Conservation (phyloP, 2,113 vertebrate species). For the Microcebus ravelobensis region DNA sequence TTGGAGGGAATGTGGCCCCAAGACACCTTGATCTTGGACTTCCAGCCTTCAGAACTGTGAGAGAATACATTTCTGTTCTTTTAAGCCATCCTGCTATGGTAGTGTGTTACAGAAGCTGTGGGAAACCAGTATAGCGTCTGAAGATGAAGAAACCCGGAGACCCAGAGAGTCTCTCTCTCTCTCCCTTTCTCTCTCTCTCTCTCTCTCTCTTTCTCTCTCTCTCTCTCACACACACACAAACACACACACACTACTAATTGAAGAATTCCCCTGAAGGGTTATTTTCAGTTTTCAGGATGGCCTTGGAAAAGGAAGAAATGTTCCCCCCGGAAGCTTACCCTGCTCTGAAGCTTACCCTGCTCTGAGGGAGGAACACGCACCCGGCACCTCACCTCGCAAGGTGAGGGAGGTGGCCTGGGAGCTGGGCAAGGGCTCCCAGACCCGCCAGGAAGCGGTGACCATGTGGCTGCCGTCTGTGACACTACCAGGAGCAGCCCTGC, state of each 20-base stretch:
- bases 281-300: neutral
- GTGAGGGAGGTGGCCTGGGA: too few species aligned
- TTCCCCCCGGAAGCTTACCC: neutral
- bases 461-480: neutral
- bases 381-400: fast-evolving
- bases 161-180: neutral
- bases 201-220: too few species aligned
- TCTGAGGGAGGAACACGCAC: fast-evolving
- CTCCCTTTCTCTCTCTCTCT: neutral
- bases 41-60: neutral
- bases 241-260: fast-evolving
- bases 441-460: neutral
- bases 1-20: too few species aligned
- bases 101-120: neutral
- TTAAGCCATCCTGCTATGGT: neutral
- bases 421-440: neutral
- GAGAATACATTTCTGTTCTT: neutral
- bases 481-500: neutral
- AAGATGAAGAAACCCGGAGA: neutral
- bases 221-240: neutral
- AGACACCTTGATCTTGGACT: neutral
- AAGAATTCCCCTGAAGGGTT: neutral
- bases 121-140: neutral
- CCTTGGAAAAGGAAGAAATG: neutral
- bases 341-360: fast-evolving